Evolutionary conservation across 2,113 vertebrate species (phyloP), one percentile per base, ranked within the genome.

Genomic region (Cyprinodon tularosa): DNA sequence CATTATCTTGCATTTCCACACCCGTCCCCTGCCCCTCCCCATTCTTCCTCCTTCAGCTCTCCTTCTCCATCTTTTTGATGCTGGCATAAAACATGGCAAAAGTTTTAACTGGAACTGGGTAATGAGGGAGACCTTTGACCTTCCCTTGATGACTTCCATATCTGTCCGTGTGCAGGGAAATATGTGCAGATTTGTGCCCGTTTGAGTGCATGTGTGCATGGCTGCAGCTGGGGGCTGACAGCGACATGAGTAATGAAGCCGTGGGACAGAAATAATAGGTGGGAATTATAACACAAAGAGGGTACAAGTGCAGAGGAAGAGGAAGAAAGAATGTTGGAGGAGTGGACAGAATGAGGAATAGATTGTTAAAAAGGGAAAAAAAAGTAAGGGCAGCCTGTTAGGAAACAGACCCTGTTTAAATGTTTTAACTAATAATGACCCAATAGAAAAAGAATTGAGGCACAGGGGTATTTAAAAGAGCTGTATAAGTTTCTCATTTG

Each of bases 81-180:
- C 87, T 90, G 81, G 88, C 96, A 96, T 97, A 95, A 96, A 97
- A 97, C 95, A 96, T 94, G 96, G 94, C 94, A 95, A 96, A 97
- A 96, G 96, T 98, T 98, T 98, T 97, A 95, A 96, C 96, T 96
- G 95, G 95, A 96, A 95, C 96, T 95, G 95, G 96, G 96, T 99
- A 99, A 99, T 99, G 97, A 99, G 98, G 93, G 93, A 90, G 96
- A 96, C 96, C 96, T 98, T 93, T 97, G 96, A 96, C 97, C 94
- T 83, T 3, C 79, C 91, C 83, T 93, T 99, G 97, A 99, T 99
- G 97, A 97, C 95, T 98, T 98, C 97, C 96, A 98, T 97, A 97
- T 96, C 96, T 96, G 95, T 95, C 94, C 95, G 95, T 95, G 95
- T 95, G 96, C 92, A 94, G 93, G 94, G 20, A 57, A 93, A 95